phyloP scores from a whole-genome alignment of 2,113 vertebrate species.

The Fukomys damarensis region DNA sequence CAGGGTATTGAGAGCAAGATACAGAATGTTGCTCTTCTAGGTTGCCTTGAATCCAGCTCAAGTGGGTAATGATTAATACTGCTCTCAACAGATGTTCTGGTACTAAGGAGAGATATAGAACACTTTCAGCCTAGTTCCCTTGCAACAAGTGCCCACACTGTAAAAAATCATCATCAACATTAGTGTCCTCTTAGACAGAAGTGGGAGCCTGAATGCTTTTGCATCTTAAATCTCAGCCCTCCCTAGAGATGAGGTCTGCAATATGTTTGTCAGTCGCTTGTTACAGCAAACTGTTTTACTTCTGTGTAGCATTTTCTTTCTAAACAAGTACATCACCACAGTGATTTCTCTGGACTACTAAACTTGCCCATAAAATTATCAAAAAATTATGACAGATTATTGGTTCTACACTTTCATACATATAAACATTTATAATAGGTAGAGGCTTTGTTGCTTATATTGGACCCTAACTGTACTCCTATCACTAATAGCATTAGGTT shows the following conservation, averaged over 20 bases:
- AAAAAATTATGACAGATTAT: conserved; percentile 26
- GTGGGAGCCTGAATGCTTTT: not conserved
- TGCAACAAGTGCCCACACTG: not conserved
- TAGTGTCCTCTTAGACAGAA: not conserved
- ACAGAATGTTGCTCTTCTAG: conserved; percentile 42
- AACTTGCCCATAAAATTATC: conserved; percentile 46
- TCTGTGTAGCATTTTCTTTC: conserved; percentile 32
- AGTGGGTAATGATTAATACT: conserved; percentile 55
- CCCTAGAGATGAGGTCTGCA: not conserved
- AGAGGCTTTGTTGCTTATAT: not conserved
- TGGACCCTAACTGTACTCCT: not conserved
- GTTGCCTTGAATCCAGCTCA: conserved; percentile 66
- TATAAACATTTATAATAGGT: conserved; percentile 21
- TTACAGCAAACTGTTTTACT: not conserved
- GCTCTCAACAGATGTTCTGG: conserved; percentile 46
- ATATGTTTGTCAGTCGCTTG: not conserved
- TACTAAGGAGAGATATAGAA: conserved; percentile 55
- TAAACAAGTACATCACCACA: conserved; percentile 53
- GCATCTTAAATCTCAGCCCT: not conserved
- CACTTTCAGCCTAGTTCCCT: conserved; percentile 54
- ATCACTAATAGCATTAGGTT: not conserved
- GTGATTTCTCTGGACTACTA: conserved; percentile 43
- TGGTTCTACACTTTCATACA: not conserved
- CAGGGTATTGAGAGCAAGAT: conserved; percentile 58
- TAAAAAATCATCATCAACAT: conserved; percentile 53